Percentiles rank a stretch among this genome's conserved stretches.
These are phyloP conservation scores for Ursus arctos DNA, from an alignment of 2,113 vertebrate species.

Conservation along the genomic window DNA sequence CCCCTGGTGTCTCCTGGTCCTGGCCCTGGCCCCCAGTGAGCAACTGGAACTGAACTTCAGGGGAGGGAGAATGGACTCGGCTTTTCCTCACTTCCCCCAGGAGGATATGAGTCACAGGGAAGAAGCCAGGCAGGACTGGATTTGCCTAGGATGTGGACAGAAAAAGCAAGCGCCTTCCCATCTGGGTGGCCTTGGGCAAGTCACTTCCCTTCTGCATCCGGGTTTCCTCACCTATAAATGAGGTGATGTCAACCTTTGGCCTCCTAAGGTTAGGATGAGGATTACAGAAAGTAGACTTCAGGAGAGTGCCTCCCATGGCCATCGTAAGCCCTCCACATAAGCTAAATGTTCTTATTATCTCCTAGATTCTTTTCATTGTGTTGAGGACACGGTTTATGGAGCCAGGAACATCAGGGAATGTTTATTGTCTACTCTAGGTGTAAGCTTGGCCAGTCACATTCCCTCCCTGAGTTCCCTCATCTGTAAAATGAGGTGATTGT, in stretches of 20 bases:
- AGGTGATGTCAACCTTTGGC: neutral
- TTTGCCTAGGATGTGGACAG: neutral
- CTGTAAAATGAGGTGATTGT: neutral
- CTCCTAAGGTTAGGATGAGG: neutral
- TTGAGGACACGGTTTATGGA: neutral
- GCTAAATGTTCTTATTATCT: neutral
- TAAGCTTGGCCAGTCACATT: neutral
- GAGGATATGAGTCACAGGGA: constrained; percentile 70
- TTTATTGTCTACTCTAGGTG: neutral
- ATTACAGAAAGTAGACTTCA: neutral
- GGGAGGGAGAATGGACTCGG: neutral
- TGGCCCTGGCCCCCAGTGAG: neutral
- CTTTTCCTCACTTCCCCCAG: neutral
- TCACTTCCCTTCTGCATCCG: neutral
- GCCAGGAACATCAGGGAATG: neutral
- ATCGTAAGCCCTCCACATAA: accelerated
- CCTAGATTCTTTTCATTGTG: neutral
- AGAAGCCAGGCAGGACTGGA: neutral
- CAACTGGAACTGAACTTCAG: neutral
- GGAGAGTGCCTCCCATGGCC: neutral
- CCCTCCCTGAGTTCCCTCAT: neutral
- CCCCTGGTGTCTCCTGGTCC: neutral
- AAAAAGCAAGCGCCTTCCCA: neutral
- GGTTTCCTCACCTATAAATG: neutral
- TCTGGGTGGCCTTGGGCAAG: constrained; percentile 18